Evolutionary conservation across 2,113 vertebrate species (phyloP), one percentile per base, ranked within the genome.

Genomic region (Hylia prasina): DNA sequence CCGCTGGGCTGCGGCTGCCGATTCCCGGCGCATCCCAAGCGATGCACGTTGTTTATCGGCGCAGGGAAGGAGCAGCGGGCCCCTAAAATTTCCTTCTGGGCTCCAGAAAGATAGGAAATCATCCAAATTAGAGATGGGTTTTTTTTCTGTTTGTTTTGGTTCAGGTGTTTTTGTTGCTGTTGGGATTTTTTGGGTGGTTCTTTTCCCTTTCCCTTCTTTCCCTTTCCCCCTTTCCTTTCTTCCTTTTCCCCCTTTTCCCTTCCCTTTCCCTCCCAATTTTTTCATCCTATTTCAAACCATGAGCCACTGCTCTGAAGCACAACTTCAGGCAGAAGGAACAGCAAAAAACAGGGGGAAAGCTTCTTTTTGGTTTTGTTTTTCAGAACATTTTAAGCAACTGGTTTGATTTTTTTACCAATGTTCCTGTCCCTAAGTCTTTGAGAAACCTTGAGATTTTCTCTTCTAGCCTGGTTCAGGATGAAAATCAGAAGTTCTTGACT

Each of bases 311-410:
- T 57, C n/a, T 44, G n/a, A 75, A 85, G 16, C 10, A 16, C 31
- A 63, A 4, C 24, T 44, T 45, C 16, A 75, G 11, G 15, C 53
- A 51, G 30, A 54, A 92, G 9, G 66, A 56, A 7, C 3, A 30
- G 47, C 7, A 50, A 30, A 82, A 73, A 15, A 11, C 2, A 0
- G 3, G 21, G 8, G 14, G 1, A 7, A 39, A 37, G 2, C 17
- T 44, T 44, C 8, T 15, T 51, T 30, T 79, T n/a, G n/a, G 45
- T 48, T 48, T 47, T 22, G 6, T 73, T 44, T 13, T n/a, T n/a
- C n/a, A n/a, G n/a, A n/a, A n/a, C n/a, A n/a, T n/a, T n/a, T n/a
- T n/a, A 7, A 72, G 45, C 18, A 76, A 18, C 19, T 2, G 3
- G 6, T 24, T 42, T 3, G 9, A 17, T 5, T 30, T 53, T 21